phyloP scores from a whole-genome alignment of 2,888 invertebrate genomes.

The Lobophora halterata region DNA sequence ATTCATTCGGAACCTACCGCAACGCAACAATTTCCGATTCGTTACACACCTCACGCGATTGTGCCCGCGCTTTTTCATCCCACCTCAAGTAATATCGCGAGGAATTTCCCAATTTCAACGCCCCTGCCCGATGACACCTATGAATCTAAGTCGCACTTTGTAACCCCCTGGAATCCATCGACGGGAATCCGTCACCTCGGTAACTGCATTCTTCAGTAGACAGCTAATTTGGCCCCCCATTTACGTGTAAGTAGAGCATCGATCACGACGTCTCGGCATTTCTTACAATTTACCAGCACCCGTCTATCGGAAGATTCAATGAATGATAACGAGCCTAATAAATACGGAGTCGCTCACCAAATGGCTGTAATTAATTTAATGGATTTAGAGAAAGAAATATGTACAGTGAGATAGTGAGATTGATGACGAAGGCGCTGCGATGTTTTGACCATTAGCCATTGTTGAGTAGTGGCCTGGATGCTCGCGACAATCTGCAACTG shows the following conservation, averaged over 20 bases:
- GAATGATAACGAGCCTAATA: slow-evolving; percentile 80
- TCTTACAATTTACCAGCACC: slow-evolving; percentile 67
- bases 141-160: slow-evolving; percentile 60
- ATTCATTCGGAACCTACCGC: slow-evolving; percentile 21
- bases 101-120: slow-evolving; percentile 69
- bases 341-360: slow-evolving; percentile 75
- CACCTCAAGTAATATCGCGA: slow-evolving; percentile 56
- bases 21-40: slow-evolving; percentile 34
- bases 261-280: slow-evolving; percentile 65
- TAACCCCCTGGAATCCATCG: slow-evolving; percentile 40
- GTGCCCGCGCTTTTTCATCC: slow-evolving; percentile 42
- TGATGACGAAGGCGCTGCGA: slow-evolving; percentile 57
- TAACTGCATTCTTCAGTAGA: slow-evolving; percentile 74
- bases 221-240: slow-evolving; percentile 75
- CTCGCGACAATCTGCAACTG: slow-evolving; percentile 3
- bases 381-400: slow-evolving; percentile 80
- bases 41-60: slow-evolving; percentile 31
- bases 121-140: slow-evolving; percentile 70
- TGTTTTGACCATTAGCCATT: slow-evolving; percentile 62
- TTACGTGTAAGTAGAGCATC: slow-evolving; percentile 74
- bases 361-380: slow-evolving; percentile 79
- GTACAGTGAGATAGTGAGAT: slow-evolving; percentile 77
- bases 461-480: slow-evolving; percentile 14
- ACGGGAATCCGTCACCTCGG: slow-evolving; percentile 66
- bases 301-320: slow-evolving; percentile 76